Conservation (phyloP, 1,140 invertebrate genomes). For the Danaus plexippus region DNA sequence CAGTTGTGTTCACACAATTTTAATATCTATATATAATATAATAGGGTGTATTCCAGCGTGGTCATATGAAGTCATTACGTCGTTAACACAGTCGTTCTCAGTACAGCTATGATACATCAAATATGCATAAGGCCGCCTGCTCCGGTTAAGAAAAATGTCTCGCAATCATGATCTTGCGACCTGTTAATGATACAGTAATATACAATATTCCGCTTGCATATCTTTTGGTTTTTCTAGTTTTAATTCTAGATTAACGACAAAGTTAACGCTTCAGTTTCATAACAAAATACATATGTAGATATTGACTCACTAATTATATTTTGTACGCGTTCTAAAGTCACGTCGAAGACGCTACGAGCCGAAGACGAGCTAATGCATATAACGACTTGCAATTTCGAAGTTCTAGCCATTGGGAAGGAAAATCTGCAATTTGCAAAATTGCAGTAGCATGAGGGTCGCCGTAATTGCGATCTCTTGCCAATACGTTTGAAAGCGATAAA, state of each 20-base stretch:
- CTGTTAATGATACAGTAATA: conserved; percentile 36
- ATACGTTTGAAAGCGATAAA: conserved; percentile 53
- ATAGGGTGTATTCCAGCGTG: conserved; percentile 19
- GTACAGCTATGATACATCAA: conserved; percentile 33
- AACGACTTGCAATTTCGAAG: conserved; percentile 58
- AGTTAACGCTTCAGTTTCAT: background rate
- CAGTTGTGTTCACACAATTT: conserved; percentile 18
- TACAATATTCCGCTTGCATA: conserved; percentile 15
- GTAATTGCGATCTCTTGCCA: conserved; percentile 57
- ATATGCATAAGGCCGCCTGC: conserved; percentile 47
- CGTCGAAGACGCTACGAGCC: conserved; percentile 25
- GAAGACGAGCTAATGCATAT: conserved; percentile 51
- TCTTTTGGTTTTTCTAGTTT: no score
- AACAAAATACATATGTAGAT: no score
- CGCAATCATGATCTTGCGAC: conserved; percentile 30
- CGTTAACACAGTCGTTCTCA: conserved; percentile 13
- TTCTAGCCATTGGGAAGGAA: conserved; percentile 57
- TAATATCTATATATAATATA: conserved; percentile 21
- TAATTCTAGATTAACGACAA: conserved; percentile 12
- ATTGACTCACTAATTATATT: conserved; percentile 20
- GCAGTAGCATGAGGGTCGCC: conserved; percentile 50
- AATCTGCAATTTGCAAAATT: conserved; percentile 67
- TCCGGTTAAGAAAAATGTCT: conserved; percentile 51
- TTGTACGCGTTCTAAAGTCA: conserved; percentile 23
- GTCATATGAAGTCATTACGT: conserved; percentile 9